Evolutionary conservation across 1,140 invertebrate genomes (phyloP), one percentile per base, ranked within the genome.

Genomic region (Drosophila arawakana): DNA sequence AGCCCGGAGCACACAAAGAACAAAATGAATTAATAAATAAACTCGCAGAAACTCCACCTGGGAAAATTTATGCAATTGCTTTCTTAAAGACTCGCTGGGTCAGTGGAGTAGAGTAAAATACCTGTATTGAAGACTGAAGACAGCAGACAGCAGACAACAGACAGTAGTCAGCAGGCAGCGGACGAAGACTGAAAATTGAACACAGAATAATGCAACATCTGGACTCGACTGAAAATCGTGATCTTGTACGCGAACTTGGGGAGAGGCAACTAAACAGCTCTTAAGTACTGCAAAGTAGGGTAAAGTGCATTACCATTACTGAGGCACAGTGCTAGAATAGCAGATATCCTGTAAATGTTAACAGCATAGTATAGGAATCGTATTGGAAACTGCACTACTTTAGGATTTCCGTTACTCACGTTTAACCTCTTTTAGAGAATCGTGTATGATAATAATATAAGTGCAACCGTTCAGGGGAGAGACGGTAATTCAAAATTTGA

Each of bases 221-320:
- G 61, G n/a, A 37, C 37, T 63, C 21, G 18, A 63, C 75, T 65
- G 60, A 70, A 81, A 70, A 62, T 78, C 57, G 74, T 37, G 60
- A 62, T 81, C 74, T 30, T 46, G 58, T 34, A 46, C 43, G 78
- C 73, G 73, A 52, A 25, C 3, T 5, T 2, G 9, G 18, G 18
- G 18, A 21, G 18, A 21, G 18, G 15, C 0, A 49, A 25, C 21
- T 9, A 11, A 49, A 25, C 18, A 7, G n/a, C 41, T 6, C 11
- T 43, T 43, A 2, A 10, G 44, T 15, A 46, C 13, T 46, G 7
- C 7, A 7, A 15, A 6, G 13, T 61, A 55, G 25, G 25, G 25
- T 50, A 46, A 66, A 76, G 41, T 44, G 37, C 50, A 68, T 68
- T 67, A 57, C 49, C 57, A 47, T 49, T 49, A 49, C 10, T 9